phyloP scores from a whole-genome alignment of 2,888 invertebrate genomes.

The Cataglyphis albicans region DNA sequence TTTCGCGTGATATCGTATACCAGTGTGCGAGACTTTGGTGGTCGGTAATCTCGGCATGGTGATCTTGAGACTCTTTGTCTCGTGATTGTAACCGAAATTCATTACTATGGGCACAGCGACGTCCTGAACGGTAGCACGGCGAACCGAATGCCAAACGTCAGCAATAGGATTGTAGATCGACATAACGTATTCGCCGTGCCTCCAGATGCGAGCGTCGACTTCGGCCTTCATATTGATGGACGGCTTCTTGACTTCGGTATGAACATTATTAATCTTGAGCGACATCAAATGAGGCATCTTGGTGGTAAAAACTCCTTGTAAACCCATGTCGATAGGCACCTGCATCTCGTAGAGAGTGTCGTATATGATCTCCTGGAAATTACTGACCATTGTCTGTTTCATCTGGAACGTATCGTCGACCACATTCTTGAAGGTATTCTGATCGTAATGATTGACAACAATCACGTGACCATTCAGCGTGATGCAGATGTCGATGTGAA shows the following conservation, averaged over 20 bases:
- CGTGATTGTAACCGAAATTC: constrained; percentile 76
- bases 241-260: constrained; percentile 40
- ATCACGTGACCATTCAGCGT: constrained; percentile 70
- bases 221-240: constrained; percentile 75
- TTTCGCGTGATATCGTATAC: constrained; percentile 79
- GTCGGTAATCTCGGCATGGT: constrained; percentile 78
- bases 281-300: constrained; percentile 79
- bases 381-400: constrained; percentile 39
- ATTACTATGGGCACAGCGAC: constrained; percentile 78
- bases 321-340: constrained; percentile 85
- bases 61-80: constrained; percentile 79
- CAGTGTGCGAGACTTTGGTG: constrained; percentile 75
- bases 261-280: constrained; percentile 70
- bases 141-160: constrained; percentile 85
- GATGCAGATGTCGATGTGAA: constrained; percentile 74
- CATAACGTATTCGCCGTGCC: constrained; percentile 82
- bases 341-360: constrained; percentile 75
- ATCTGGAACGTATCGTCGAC: constrained; percentile 8
- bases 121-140: constrained; percentile 79
- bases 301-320: constrained; percentile 82
- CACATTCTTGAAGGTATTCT: constrained; percentile 48
- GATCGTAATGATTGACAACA: constrained; percentile 62
- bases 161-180: constrained; percentile 86
- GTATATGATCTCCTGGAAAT: constrained; percentile 71
- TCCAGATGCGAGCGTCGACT: constrained; percentile 79